phyloP scores from a whole-genome alignment of 2,888 invertebrate genomes.

The Hirtodrosophila trivittata region DNA sequence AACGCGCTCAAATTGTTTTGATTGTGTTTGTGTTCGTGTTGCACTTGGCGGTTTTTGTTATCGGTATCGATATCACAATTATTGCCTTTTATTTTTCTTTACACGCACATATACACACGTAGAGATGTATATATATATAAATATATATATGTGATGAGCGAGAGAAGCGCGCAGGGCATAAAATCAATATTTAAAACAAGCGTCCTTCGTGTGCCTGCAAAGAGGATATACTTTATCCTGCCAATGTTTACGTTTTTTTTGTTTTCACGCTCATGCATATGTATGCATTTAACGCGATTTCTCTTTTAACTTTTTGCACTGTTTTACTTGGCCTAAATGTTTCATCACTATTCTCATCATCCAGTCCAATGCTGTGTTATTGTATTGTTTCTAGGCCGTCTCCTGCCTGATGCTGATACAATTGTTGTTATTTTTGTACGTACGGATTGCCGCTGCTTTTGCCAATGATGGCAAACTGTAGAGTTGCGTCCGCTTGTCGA shows the following conservation, averaged over 20 bases:
- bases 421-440: constrained; percentile 1
- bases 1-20: constrained; percentile 54
- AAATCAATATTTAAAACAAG: constrained; percentile 50
- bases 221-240: constrained; percentile 22
- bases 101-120: constrained; percentile 9
- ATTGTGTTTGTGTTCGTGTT: constrained; percentile 37
- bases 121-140: constrained; percentile 4
- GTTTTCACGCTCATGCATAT: background rate
- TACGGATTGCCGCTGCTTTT: constrained; percentile 8
- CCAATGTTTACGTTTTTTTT: constrained; percentile 36
- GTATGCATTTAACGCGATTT: constrained; percentile 13
- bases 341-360: constrained; percentile 26
- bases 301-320: constrained; percentile 20
- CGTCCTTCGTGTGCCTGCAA: constrained; percentile 22
- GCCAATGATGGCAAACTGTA: constrained; percentile 12
- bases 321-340: constrained; percentile 8
- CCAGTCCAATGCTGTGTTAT: background rate
- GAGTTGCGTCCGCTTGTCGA: constrained; percentile 4
- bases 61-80: constrained; percentile 50
- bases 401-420: constrained; percentile 10
- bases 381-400: background rate
- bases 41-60: constrained; percentile 24
- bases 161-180: constrained; percentile 48
- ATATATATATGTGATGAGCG: constrained; percentile 6
- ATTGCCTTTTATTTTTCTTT: constrained; percentile 24